Percentiles rank a stretch among this genome's conserved stretches.
Evolutionary conservation across 2,113 vertebrate species (phyloP).

Genomic region (Cyrtonyx montezumae): DNA sequence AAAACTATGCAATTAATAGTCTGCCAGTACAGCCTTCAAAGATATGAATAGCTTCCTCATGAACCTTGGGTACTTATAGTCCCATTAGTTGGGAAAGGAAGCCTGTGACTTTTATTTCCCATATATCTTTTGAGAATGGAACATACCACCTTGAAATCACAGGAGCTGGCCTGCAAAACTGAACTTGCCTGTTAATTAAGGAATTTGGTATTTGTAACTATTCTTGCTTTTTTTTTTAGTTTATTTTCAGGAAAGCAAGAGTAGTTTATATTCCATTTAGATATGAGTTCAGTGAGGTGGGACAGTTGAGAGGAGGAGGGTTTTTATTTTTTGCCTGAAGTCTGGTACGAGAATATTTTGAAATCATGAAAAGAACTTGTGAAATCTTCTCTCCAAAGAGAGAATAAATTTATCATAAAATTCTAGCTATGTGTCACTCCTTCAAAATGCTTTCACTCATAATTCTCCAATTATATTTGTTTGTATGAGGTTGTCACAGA

Average conservation of each 20-base stretch:
- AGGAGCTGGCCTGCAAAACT: background rate
- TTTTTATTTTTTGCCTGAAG: background rate
- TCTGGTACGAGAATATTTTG: background rate
- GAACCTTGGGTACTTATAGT: background rate
- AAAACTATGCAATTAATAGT: background rate
- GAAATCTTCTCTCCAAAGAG: background rate
- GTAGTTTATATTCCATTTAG: background rate
- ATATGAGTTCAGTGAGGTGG: background rate
- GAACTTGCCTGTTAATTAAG: background rate
- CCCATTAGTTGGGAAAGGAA: background rate
- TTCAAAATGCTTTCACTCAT: background rate
- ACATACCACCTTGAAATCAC: background rate
- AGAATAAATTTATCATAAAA: background rate
- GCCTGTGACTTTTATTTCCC: background rate
- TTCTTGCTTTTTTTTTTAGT: background rate
- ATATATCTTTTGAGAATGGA: background rate
- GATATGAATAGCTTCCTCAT: background rate
- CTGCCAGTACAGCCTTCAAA: conserved; percentile 17
- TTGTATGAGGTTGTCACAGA: background rate
- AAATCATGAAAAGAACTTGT: background rate
- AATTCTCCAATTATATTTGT: background rate
- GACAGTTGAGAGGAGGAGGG: background rate
- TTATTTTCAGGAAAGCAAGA: background rate
- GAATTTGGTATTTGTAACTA: background rate
- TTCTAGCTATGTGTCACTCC: background rate